Percentiles rank a stretch among this genome's conserved stretches.
Conservation (phyloP, 2,797 vertebrate species). For the Eidolon dupreanum region DNA sequence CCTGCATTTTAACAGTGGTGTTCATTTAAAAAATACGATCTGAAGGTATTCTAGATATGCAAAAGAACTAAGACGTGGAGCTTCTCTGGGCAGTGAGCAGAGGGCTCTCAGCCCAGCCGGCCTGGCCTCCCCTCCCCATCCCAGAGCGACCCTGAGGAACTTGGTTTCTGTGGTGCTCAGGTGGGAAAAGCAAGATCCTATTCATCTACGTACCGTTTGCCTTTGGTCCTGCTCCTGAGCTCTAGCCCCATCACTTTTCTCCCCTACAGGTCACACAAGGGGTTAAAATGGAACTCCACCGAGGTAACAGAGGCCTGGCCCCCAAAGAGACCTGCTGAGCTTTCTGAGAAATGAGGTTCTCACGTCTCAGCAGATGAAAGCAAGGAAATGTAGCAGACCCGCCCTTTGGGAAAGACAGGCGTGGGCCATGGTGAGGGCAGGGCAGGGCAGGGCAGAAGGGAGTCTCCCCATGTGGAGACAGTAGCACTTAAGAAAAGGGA, state of each 20-base stretch:
- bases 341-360: background rate
- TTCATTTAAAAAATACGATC: background rate
- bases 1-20: background rate
- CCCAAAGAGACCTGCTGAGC: background rate
- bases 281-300: rapidly evolving
- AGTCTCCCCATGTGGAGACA: rapidly evolving
- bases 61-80: background rate
- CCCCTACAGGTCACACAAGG: background rate
- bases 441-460: background rate
- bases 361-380: background rate
- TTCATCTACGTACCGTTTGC: too few relatives aligned
- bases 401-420: background rate
- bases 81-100: background rate
- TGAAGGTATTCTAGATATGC: background rate
- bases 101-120: too few relatives aligned
- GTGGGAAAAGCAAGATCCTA: background rate
- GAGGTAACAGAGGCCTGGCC: background rate
- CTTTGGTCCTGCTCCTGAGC: background rate
- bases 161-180: background rate
- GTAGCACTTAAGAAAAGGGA: background rate
- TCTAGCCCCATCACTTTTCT: background rate
- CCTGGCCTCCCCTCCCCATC: rapidly evolving
- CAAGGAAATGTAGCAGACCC: too few relatives aligned
- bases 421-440: rapidly evolving
- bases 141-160: rapidly evolving